Conservation (phyloP, 2,113 vertebrate genomes). For the Corythoichthys intestinalis region DNA sequence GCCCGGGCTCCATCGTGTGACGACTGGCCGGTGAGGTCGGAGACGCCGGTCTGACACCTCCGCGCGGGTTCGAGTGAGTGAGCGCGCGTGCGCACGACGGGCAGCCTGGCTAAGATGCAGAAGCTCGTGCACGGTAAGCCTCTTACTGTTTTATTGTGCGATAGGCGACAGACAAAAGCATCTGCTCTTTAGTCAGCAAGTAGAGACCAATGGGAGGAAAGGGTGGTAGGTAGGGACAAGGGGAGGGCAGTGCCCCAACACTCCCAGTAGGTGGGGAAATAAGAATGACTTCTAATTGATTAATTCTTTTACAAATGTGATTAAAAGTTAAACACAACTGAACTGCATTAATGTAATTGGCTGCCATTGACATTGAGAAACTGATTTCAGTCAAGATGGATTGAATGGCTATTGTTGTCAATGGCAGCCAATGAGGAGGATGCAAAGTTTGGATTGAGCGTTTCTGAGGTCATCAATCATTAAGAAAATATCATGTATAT, state of each 20-base stretch:
- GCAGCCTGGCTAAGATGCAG: not conserved
- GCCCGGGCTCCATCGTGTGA: constrained; percentile 45
- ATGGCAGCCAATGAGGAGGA: too few relatives aligned
- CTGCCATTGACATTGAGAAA: not conserved
- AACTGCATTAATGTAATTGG: not conserved
- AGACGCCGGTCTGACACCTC: not conserved
- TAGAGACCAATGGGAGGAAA: not conserved
- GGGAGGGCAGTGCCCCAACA: not conserved
- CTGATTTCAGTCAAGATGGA: not conserved
- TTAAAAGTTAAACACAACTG: not conserved
- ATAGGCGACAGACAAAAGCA: constrained; percentile 45
- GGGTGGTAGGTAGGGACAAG: too few relatives aligned
- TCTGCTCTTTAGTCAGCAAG: constrained; percentile 25
- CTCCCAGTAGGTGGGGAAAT: not conserved
- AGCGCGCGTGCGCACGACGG: not conserved
- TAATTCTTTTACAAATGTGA: not conserved
- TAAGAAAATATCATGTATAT: too few relatives aligned
- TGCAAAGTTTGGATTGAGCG: too few relatives aligned
- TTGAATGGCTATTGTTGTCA: too few relatives aligned
- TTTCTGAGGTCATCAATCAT: too few relatives aligned
- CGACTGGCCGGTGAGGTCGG: constrained; percentile 17
- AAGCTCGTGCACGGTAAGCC: constrained; percentile 29
- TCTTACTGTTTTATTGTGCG: constrained; percentile 39
- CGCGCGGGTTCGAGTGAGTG: constrained; percentile 10
- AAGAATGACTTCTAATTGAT: too few relatives aligned